Evolutionary conservation across 2,797 vertebrate genomes (phyloP), one percentile per base, ranked within the genome.

Genomic region (Hozukius guyotensis): DNA sequence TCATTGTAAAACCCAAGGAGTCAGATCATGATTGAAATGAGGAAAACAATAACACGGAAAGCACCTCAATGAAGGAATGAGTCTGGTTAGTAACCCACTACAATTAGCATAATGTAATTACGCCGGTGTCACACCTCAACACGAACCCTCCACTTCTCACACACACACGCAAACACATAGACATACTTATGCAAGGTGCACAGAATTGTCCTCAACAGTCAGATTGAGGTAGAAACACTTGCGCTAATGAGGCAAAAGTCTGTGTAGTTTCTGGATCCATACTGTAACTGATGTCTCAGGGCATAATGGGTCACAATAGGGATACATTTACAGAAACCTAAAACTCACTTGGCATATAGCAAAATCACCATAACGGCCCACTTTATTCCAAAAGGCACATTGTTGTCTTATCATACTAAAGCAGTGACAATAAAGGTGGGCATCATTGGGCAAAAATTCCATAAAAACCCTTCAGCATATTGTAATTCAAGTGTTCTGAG

Each of bases 41-140:
- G 38, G 24, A 5, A 71, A 71, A 66, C 53, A 70, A 70, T 38
- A 74, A 59, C n/a, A 55, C 29, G 9, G 34, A 52, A 67, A 52
- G 27, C 49, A 25, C 49, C 29, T 63, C 0, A 3, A 53, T 77
- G 38, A 60, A 38, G 46, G 61, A 66, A 20, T 38, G 22, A 31
- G 13, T 75, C 55, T 53, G 66, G 18, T 72, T 75, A 55, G 25
- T 34, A 56, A 55, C 64, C 25, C 20, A 20, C 71, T 75, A 60
- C 75, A 78, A 74, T 74, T 78, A 71, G 42, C 66, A 75, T 78
- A 69, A 59, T 38, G 29, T 74, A 53, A 75, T 74, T 74, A 64
- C 2, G 1, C 31, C 18, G 29, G 9, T 78, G 66, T 75, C 59
- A 32, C 81, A 34, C 52, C 27, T 36, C 2, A 46, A 63, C 38